Evolutionary conservation across 2,888 invertebrate species (phyloP), one percentile per base, ranked within the genome.

Genomic region (Heliconius sara): DNA sequence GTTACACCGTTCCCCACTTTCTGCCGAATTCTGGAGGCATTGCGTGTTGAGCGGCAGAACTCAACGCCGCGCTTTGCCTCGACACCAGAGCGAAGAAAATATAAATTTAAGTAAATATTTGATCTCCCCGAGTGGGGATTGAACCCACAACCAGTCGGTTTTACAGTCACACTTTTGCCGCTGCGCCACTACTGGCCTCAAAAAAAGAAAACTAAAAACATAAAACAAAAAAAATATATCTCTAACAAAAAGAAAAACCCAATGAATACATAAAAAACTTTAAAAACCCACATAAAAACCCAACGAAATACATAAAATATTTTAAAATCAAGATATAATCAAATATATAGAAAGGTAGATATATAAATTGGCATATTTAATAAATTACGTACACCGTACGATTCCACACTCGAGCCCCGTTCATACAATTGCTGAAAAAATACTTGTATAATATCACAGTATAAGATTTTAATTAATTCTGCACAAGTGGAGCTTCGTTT

Each of bases 391-490:
- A 60, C 60, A n/a, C 57, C 39, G 60, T 73, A 39, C 60, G 25
- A 39, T 75, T 75, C 75, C 66, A 65, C 75, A 66, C 75, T 75
- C 65, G 65, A 75, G 66, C 27, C 65, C 47, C 65, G 75, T 75
- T 65, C 63, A 27, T 47, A 66, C 75, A 47, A 75, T 75, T 75
- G 66, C 65, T 65, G 75, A 47, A 75, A 75, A 75, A 75, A 75
- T 66, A 75, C 75, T 65, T 75, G 65, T 75, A 66, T 66, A 75
- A 75, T 75, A 65, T 75, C 27, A 60, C 66, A 9, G 73, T 66
- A 65, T 43, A 75, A 66, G 75, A 75, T 47, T 66, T 75, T 75
- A 75, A 75, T 75, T 47, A 75, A 66, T 65, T 66, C 65, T 30
- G 65, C 43, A 47, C 65, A 43, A 75, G 47, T 63, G 47, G 30